Conservation (phyloP, 2,113 vertebrate genomes). For the Thalassoma bifasciatum region DNA sequence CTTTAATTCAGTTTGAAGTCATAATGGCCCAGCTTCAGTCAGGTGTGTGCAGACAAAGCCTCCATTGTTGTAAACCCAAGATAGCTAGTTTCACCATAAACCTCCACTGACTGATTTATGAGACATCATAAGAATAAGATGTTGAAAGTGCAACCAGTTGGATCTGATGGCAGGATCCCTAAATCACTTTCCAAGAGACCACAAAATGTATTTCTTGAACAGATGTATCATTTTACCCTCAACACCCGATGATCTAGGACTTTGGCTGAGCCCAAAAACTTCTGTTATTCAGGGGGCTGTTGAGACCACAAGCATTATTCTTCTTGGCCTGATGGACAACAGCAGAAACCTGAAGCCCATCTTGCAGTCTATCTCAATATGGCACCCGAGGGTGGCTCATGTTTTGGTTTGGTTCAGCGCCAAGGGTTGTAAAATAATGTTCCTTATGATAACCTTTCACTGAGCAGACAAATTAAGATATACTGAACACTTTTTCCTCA, state of each 20-base stretch:
- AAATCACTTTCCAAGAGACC: constrained; percentile 57
- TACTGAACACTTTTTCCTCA: not conserved
- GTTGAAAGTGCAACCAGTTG: constrained; percentile 51
- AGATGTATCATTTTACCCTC: constrained; percentile 62
- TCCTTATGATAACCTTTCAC: constrained; percentile 11
- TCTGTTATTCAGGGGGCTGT: constrained; percentile 46
- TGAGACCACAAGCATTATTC: constrained; percentile 42
- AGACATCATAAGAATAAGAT: constrained; percentile 45
- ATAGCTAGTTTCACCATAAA: constrained; percentile 63
- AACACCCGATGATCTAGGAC: constrained; percentile 45
- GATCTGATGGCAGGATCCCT: constrained; percentile 18
- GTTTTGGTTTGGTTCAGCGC: constrained; percentile 7
- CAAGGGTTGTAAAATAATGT: constrained; percentile 4
- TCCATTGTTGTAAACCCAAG: constrained; percentile 52
- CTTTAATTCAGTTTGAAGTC: constrained; percentile 36
- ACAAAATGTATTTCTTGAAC: constrained; percentile 62
- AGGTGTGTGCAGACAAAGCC: constrained; percentile 67
- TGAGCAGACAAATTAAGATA: constrained; percentile 20
- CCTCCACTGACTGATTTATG: constrained; percentile 55
- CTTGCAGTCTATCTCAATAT: not conserved
- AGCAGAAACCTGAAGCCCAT: constrained; percentile 40
- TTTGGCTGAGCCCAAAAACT: constrained; percentile 56
- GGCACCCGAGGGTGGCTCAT: constrained; percentile 21
- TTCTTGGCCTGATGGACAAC: constrained; percentile 55
- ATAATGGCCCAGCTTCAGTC: constrained; percentile 42